A percentile compares a stretch with the other conserved stretches of the same genome.
Conservation (phyloP, 2,797 vertebrate genomes). For the Apogon hyalosoma region DNA sequence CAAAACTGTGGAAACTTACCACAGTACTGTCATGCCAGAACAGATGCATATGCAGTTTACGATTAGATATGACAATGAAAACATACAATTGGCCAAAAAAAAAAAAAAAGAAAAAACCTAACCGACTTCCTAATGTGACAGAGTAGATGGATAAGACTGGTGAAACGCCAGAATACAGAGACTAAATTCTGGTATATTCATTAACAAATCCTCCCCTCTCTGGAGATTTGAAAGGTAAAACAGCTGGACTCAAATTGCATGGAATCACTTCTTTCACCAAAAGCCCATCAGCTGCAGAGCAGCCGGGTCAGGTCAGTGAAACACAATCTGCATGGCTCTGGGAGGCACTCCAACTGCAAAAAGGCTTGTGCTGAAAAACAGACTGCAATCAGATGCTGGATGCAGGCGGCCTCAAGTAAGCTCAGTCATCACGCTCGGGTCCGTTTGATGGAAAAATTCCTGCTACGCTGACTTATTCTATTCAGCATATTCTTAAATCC, state of each 20-base stretch:
- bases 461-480: neutral
- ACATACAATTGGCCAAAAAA: neutral
- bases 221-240: slow-evolving; percentile 4
- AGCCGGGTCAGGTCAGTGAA: slow-evolving; percentile 45
- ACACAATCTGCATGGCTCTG: slow-evolving; percentile 27
- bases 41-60: too few relatives aligned
- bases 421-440: slow-evolving; percentile 10
- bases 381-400: slow-evolving; percentile 40
- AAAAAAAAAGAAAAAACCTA: neutral
- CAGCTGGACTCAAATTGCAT: slow-evolving; percentile 24
- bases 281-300: slow-evolving; percentile 38
- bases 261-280: slow-evolving; percentile 34
- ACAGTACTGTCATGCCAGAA: too few relatives aligned
- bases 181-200: neutral
- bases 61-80: too few relatives aligned
- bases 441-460: slow-evolving; percentile 4
- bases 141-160: too few relatives aligned
- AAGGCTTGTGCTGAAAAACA: slow-evolving; percentile 36
- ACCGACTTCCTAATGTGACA: too few relatives aligned
- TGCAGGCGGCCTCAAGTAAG: neutral
- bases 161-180: too few relatives aligned
- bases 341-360: slow-evolving; percentile 36
- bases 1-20: too few relatives aligned
- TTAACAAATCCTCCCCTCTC: neutral
- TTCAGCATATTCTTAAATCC: too few relatives aligned